Conservation (phyloP, 1,140 invertebrate species). For the Drosophila kikkawai region DNA sequence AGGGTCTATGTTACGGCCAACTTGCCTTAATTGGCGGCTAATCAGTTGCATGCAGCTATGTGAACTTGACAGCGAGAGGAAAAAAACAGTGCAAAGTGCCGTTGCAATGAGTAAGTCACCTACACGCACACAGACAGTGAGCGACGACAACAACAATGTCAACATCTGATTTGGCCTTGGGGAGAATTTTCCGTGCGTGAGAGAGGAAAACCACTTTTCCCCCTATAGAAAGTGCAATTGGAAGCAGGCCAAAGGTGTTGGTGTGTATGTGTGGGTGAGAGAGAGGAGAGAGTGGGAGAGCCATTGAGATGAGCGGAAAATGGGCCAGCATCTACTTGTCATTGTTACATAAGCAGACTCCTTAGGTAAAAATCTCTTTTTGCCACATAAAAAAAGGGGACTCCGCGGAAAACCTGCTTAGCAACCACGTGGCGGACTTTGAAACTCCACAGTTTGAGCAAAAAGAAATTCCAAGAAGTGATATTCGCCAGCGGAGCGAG, state of each 20-base stretch:
- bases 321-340: constrained; percentile 27
- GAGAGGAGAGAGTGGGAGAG: constrained; percentile 6
- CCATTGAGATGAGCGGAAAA: constrained; percentile 43
- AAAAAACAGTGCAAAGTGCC: constrained; percentile 19
- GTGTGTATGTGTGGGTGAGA: constrained; percentile 21
- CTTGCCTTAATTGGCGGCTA: constrained; percentile 39
- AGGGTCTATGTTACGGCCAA: constrained; percentile 64
- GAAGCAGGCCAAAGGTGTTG: constrained; percentile 55
- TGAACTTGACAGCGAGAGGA: constrained; percentile 58
- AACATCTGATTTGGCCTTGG: constrained; percentile 38
- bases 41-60: constrained; percentile 68
- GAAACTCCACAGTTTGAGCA: constrained; percentile 6
- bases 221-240: constrained; percentile 62
- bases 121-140: constrained; percentile 22
- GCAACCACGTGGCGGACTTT: constrained; percentile 70
- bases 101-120: constrained; percentile 52
- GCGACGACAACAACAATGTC: constrained; percentile 66
- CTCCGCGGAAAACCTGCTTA: constrained; percentile 40
- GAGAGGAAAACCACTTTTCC: constrained; percentile 57
- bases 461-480: constrained; percentile 50
- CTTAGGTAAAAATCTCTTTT: constrained; percentile 9
- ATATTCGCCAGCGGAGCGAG: constrained; percentile 20
- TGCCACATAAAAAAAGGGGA: constrained; percentile 1
- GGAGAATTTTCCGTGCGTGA: constrained; percentile 43
- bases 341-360: constrained; percentile 63